Evolutionary conservation across 1,140 invertebrate genomes (phyloP).

Genomic region (Varroa destructor): DNA sequence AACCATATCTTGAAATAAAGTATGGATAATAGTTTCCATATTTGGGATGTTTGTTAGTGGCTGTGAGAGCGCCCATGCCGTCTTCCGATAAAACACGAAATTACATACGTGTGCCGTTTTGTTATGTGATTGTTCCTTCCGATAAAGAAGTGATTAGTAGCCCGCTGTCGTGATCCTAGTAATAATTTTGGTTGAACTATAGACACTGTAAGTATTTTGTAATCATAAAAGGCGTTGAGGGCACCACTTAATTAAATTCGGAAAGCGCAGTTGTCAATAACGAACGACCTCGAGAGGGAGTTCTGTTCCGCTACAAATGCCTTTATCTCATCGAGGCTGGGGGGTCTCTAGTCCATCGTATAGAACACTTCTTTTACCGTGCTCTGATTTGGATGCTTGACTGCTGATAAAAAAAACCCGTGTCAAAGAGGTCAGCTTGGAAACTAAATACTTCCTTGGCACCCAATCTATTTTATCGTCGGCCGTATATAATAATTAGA

Average conservation of each 20-base stretch:
- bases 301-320: constrained; percentile 83
- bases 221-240: constrained; percentile 53
- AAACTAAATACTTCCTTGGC: too few relatives aligned
- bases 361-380: neutral
- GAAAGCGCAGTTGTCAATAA: constrained; percentile 56
- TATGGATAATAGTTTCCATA: constrained; percentile 81
- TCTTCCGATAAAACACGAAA: constrained; percentile 76
- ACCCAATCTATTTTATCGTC: too few relatives aligned
- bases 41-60: constrained; percentile 58
- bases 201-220: constrained; percentile 82
- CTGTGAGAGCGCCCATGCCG: constrained; percentile 73
- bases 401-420: neutral
- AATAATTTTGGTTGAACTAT: constrained; percentile 70
- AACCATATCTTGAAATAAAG: constrained; percentile 75
- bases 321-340: constrained; percentile 78
- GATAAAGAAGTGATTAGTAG: constrained; percentile 83
- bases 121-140: constrained; percentile 67
- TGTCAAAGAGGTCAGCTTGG: neutral
- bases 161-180: constrained; percentile 86
- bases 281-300: constrained; percentile 66
- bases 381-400: constrained; percentile 9
- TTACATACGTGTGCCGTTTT: constrained; percentile 77
- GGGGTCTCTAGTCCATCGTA: constrained; percentile 62
- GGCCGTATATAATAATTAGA: too few relatives aligned
- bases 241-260: constrained; percentile 54